A percentile compares a stretch with the other conserved stretches of the same genome.
These are phyloP conservation scores for Galaxea fascicularis DNA, from an alignment of 92 coral and sea anemone species.

Conservation along the genomic window DNA sequence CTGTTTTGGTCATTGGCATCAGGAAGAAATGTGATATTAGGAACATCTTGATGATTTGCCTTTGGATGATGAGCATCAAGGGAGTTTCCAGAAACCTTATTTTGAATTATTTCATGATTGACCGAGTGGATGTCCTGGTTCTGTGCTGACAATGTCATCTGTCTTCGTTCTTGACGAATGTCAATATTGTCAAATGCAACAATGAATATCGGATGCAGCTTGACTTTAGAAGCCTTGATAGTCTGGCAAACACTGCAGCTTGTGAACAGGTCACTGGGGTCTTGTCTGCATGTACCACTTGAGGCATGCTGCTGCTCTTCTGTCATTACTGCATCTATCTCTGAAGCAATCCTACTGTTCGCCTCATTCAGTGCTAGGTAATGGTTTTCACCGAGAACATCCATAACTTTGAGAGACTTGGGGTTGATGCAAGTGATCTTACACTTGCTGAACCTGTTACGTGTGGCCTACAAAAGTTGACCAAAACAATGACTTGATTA, in stretches of 20 bases:
- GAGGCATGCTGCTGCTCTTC: not conserved
- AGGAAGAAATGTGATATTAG: too few species aligned
- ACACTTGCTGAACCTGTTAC: conserved; percentile 59
- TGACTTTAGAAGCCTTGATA: too few species aligned
- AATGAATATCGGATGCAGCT: too few species aligned
- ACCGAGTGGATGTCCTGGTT: conserved; percentile 51
- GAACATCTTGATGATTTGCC: too few species aligned
- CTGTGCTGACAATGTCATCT: conserved; percentile 35
- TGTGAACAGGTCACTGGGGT: too few species aligned
- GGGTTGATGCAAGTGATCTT: conserved; percentile 64
- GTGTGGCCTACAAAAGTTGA: conserved; percentile 59
- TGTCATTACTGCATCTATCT: conserved; percentile 5
- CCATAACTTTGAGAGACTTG: conserved; percentile 55
- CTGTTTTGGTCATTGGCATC: too few species aligned
- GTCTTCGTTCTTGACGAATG: conserved; percentile 21
- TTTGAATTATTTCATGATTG: conserved; percentile 47
- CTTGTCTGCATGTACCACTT: conserved; percentile 5
- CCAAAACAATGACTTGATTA: too few species aligned
- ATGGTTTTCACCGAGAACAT: conserved; percentile 57
- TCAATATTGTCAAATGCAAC: too few species aligned
- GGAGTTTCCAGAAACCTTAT: conserved; percentile 33
- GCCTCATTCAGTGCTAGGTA: conserved; percentile 50
- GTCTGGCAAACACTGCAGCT: too few species aligned
- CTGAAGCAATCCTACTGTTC: conserved; percentile 35
- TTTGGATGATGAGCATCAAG: too few species aligned